Percentiles rank a stretch among this genome's conserved stretches.
These are phyloP conservation scores for Dicranocentrus wangi DNA, from an alignment of 2,888 invertebrate species.

Conservation along the genomic window DNA sequence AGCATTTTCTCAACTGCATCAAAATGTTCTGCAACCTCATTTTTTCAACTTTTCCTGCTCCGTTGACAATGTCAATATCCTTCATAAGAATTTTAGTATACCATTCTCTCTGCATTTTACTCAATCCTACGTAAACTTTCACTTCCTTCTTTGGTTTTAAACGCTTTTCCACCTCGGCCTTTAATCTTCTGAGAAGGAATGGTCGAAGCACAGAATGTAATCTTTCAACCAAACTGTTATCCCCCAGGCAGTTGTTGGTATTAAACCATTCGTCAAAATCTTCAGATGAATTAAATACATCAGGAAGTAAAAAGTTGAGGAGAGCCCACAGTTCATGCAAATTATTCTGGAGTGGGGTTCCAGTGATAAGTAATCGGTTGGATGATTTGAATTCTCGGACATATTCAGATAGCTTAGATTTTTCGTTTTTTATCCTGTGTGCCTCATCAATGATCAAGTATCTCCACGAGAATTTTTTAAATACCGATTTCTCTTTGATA, in stretches of 20 bases:
- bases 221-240: constrained; percentile 62
- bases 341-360: constrained; percentile 85
- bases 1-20: constrained; percentile 79
- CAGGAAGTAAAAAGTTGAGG: constrained; percentile 82
- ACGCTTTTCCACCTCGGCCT: constrained; percentile 80
- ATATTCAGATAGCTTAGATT: constrained; percentile 76
- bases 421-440: constrained; percentile 81
- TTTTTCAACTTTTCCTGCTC: constrained; percentile 75
- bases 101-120: constrained; percentile 78
- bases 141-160: constrained; percentile 82
- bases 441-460: constrained; percentile 83
- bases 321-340: constrained; percentile 83
- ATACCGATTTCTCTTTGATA: constrained; percentile 75
- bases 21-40: constrained; percentile 78
- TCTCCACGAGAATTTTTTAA: constrained; percentile 77
- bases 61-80: constrained; percentile 78
- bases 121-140: constrained; percentile 80
- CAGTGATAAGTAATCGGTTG: constrained; percentile 81
- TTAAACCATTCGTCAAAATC: constrained; percentile 82
- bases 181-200: constrained; percentile 82
- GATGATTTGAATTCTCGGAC: constrained; percentile 75
- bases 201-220: constrained; percentile 77
- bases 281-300: constrained; percentile 78
- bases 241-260: constrained; percentile 65
- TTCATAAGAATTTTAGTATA: constrained; percentile 79